Base-by-base conservation (phyloP, 2,888 invertebrate genomes). In the Lottia gigantea region DNA sequence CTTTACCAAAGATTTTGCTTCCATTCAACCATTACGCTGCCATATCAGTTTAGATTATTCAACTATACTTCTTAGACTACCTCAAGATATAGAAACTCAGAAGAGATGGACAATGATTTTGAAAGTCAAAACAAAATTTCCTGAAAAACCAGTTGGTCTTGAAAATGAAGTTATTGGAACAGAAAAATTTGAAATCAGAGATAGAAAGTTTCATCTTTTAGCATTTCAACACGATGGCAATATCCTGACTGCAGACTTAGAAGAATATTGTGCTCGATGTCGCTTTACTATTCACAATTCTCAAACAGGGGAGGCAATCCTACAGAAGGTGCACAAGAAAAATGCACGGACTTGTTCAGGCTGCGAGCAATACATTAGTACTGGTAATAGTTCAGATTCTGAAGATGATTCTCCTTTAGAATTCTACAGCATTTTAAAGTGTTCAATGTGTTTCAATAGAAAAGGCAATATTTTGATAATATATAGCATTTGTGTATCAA, bases 201-300 rank as follows among this genome's bases (percentile, higher is more conserved):
- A 77, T 64, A 70, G 74, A 8, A 73, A 69, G 66, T 71, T 71
- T 40, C 72, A 69, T 16, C 62, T 71, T 40, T 31, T 76, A 19
- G 49, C 62, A 25, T 76, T 73, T 11, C n/a, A 49, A 23, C 63
- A 66, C 16, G 62, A 67, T 26, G 45, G 66, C 14, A 68, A 55
- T 15, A 26, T 76, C 2, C 49, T 74, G 7, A 68, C 71, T 3
- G 66, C 70, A 45, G 46, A 72, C 12, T 62, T 76, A 7, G 72
- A 76, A 63, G 71, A 73, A 8, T 72, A 70, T 47, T 73, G 72
- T 46, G 64, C 69, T 2, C 73, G 72, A 69, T 76, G 73, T 55
- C 63, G 66, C 63, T 64, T 75, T 16, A 49, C 16, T 40, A 46
- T 69, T 26, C 61, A 62, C 45, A 70, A 71, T 45, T 19, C 67